Percentiles rank a stretch among this genome's conserved stretches.
phyloP scores from a whole-genome alignment of 2,888 invertebrate genomes.

The Pristionchus maxplancki region DNA sequence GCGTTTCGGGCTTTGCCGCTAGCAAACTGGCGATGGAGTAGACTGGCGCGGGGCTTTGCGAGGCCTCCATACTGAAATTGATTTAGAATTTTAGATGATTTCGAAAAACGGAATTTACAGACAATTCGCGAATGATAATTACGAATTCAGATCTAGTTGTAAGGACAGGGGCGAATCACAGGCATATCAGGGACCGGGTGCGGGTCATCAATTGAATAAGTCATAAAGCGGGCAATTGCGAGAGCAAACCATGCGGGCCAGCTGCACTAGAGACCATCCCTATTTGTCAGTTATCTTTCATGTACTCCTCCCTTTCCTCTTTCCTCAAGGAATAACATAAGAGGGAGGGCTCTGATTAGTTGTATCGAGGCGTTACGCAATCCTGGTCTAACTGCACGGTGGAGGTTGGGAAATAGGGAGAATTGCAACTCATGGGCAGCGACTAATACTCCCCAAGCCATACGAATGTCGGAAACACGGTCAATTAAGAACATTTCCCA shows the following conservation, averaged over 20 bases:
- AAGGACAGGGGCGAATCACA: no score
- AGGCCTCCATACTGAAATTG: background rate
- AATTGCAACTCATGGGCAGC: no score
- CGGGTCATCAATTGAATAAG: constrained; percentile 16
- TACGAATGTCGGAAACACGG: no score
- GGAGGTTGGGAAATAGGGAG: no score
- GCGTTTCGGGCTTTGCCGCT: constrained; percentile 9
- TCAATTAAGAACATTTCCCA: no score
- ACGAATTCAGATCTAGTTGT: no score
- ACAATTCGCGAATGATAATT: background rate
- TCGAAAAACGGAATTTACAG: background rate
- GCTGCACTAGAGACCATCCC: background rate
- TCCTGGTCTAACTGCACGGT: no score
- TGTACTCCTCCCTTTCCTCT: background rate
- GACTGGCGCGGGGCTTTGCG: constrained; percentile 1
- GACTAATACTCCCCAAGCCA: no score
- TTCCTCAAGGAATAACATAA: background rate
- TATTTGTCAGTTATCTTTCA: constrained; percentile 33
- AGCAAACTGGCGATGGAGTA: constrained; percentile 47
- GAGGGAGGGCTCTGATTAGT: background rate
- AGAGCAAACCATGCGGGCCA: constrained; percentile 23
- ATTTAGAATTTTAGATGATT: background rate
- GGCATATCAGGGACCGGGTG: background rate
- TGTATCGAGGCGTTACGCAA: no score
- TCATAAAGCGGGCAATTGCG: background rate